Percentiles rank a stretch among this genome's conserved stretches.
These are phyloP conservation scores for Drosophila sulfurigaster DNA, from an alignment of 1,140 invertebrate species.

Conservation along the genomic window DNA sequence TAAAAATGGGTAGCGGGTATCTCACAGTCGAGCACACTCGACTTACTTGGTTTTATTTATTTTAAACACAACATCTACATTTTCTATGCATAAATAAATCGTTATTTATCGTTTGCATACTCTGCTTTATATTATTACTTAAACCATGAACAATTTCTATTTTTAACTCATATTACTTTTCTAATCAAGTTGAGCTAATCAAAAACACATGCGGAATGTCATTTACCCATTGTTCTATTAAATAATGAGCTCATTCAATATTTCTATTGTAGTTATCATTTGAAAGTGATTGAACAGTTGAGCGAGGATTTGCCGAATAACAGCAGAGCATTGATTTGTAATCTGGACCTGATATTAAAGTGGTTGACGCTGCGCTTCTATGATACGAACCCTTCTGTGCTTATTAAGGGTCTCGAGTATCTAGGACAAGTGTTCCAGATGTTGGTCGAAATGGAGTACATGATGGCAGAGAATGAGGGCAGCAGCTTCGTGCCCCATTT, in stretches of 20 bases:
- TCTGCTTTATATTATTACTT: too few relatives aligned
- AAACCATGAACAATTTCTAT: too few relatives aligned
- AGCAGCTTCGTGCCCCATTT: constrained; percentile 97
- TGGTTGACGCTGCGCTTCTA: constrained; percentile 98
- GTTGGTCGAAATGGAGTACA: constrained; percentile 92
- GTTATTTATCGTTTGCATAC: too few relatives aligned
- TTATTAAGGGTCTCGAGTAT: constrained; percentile 97
- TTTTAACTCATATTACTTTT: too few relatives aligned
- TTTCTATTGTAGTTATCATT: constrained; percentile 88
- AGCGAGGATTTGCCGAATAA: constrained; percentile 93
- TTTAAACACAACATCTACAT: too few relatives aligned
- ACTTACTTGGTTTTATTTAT: too few relatives aligned
- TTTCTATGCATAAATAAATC: too few relatives aligned
- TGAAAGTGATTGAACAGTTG: constrained; percentile 97
- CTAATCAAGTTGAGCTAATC: too few relatives aligned
- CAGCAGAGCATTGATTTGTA: constrained; percentile 92
- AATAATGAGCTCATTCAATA: neutral
- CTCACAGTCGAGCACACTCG: too few relatives aligned
- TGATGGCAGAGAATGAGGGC: constrained; percentile 95
- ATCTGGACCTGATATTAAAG: constrained; percentile 97
- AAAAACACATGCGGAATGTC: too few relatives aligned
- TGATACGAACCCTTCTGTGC: constrained; percentile 98
- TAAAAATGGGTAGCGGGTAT: too few relatives aligned
- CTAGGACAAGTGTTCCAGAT: constrained; percentile 92
- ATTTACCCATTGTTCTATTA: too few relatives aligned